Evolutionary conservation across 1,140 invertebrate genomes (phyloP), one percentile per base, ranked within the genome.

Genomic region (Araneus ventricosus): DNA sequence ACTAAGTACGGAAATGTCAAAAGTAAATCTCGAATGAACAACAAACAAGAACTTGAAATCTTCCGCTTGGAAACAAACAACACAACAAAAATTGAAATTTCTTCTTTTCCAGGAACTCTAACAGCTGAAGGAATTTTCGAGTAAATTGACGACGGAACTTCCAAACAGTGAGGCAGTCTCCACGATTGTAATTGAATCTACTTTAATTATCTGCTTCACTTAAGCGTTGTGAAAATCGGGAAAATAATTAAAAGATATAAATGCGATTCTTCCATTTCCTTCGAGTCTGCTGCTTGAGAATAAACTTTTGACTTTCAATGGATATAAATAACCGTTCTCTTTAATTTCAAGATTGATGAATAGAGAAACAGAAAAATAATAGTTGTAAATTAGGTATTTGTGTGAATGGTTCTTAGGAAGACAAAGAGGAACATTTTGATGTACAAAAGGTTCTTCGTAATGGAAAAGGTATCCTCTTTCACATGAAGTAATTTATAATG

Each of bases 211-310:
- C 59, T 63, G 59, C 59, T 63, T 8, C 59, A 63, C 59, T 63
- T n/a, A 63, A 63, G 59, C 59, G 59, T 63, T n/a, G 59, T 22
- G n/a, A n/a, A 63, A 63, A 22, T 63, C 22, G n/a, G 24, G 59
- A 63, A 63, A 63, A 63, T 63, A 63, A 63, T 63, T 63, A 63
- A 63, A 63, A 63, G 59, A 63, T 63, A 63, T 63, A 24, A 63
- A 63, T 63, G 20, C n/a, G 24, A 63, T 63, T 63, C 59, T 22
- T n/a, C 6, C n/a, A 63, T 20, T 24, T 63, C 20, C 59, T 63
- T 3, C 2, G 59, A n/a, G 59, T 63, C 4, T n/a, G 59, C 24
- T n/a, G 22, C 6, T 22, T 63, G 2, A 63, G 59, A 63, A 63
- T 63, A 63, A 24, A 63, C n/a, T 63, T 24, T 52, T 52, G 45